These are phyloP conservation scores for Drosophila buzzatii DNA, from an alignment of 2,888 invertebrate genomes.

Conservation along the genomic window DNA sequence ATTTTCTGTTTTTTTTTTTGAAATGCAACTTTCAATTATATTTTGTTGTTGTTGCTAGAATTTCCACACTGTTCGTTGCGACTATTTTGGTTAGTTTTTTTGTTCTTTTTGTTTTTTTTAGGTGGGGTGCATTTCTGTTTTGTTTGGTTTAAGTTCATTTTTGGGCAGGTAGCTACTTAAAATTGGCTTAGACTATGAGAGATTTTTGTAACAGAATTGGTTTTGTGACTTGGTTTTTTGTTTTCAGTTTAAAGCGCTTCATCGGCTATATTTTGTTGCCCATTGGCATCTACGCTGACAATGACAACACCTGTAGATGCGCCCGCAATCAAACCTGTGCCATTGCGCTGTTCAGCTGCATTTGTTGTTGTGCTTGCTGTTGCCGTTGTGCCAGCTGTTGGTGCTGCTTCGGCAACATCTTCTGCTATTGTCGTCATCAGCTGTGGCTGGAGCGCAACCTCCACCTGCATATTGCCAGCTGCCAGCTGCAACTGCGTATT, in stretches of 20 bases:
- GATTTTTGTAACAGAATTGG: conserved; percentile 1
- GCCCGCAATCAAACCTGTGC: conserved; percentile 41
- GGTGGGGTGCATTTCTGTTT: conserved; percentile 43
- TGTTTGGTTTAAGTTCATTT: conserved; percentile 49
- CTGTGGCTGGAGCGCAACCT: conserved; percentile 34
- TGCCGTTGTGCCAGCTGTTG: conserved; percentile 20
- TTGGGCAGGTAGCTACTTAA: conserved; percentile 36
- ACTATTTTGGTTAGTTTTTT: background rate
- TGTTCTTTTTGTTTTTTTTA: background rate
- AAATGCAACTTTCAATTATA: conserved; percentile 23
- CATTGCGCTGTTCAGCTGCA: conserved; percentile 31
- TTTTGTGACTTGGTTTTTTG: conserved; percentile 29
- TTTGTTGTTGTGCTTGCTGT: conserved; percentile 36
- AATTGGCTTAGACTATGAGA: conserved; percentile 69
- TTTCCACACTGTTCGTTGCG: conserved; percentile 12
- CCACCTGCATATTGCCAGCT: conserved; percentile 27
- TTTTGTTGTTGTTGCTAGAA: conserved; percentile 1
- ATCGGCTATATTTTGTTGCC: conserved; percentile 77
- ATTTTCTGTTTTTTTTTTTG: background rate
- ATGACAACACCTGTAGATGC: conserved; percentile 55
- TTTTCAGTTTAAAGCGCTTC: conserved; percentile 77
- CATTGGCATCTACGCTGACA: conserved; percentile 71
- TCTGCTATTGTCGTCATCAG: conserved; percentile 67
- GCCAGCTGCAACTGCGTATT: conserved; percentile 45
- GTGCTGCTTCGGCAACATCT: conserved; percentile 56